Conservation (phyloP, 2,888 invertebrate genomes). For the Drosophila eohydei region DNA sequence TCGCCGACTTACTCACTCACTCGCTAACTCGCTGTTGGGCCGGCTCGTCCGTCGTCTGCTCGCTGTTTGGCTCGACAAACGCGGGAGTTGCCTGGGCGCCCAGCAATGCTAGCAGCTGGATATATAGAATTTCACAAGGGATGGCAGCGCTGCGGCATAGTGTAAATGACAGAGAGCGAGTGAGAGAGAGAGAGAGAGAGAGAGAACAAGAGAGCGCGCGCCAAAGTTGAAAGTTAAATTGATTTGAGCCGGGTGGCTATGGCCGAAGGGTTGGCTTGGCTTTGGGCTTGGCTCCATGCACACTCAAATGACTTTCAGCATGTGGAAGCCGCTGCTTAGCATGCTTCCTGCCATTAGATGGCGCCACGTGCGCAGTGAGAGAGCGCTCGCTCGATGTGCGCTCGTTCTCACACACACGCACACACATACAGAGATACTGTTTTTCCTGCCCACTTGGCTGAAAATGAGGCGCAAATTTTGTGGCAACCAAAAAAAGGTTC, state of each 20-base stretch:
- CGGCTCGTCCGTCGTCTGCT: conserved; percentile 59
- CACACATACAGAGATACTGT: neutral
- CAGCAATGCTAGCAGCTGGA: conserved; percentile 58
- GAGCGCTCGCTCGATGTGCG: conserved; percentile 9
- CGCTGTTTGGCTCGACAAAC: conserved; percentile 76
- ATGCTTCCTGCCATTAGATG: conserved; percentile 74
- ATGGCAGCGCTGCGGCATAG: conserved; percentile 21
- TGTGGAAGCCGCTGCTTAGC: conserved; percentile 80
- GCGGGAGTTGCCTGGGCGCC: conserved; percentile 82
- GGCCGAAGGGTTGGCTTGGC: conserved; percentile 49
- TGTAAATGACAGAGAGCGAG: conserved; percentile 10
- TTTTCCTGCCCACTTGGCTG: conserved; percentile 32
- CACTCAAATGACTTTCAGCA: conserved; percentile 76
- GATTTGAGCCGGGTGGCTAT: conserved; percentile 69
- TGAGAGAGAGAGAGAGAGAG: conserved; percentile 12
- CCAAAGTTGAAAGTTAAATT: conserved; percentile 77
- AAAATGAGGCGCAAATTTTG: conserved; percentile 82
- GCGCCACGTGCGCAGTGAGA: conserved; percentile 71
- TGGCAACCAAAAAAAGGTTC: conserved; percentile 77
- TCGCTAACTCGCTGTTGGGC: conserved; percentile 40
- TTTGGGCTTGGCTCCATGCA: conserved; percentile 27
- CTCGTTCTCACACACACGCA: conserved; percentile 9
- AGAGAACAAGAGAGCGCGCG: conserved; percentile 22
- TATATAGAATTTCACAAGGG: conserved; percentile 51
- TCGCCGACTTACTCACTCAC: conserved; percentile 48